These are phyloP conservation scores for Lerema accius DNA, from an alignment of 1,140 invertebrate genomes.

Conservation along the genomic window DNA sequence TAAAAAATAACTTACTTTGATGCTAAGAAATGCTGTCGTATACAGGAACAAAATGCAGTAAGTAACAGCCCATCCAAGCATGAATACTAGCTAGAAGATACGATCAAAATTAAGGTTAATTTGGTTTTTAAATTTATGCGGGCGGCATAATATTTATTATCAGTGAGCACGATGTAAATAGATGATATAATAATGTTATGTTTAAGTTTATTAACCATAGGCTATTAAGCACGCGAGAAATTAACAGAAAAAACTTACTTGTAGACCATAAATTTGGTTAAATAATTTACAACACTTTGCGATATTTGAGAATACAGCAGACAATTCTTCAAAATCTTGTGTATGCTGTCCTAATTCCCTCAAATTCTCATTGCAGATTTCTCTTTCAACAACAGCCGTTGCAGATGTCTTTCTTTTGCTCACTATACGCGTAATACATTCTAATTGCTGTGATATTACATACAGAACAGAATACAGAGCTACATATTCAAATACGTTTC, in stretches of 20 bases:
- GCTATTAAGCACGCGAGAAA: no score
- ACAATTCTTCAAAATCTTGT: constrained; percentile 19
- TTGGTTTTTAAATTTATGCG: neutral
- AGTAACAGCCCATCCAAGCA: constrained; percentile 16
- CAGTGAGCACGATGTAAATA: no score
- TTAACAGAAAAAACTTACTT: no score
- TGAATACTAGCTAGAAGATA: constrained; percentile 33
- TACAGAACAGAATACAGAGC: constrained; percentile 20
- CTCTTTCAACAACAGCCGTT: neutral
- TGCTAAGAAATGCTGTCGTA: constrained; percentile 21
- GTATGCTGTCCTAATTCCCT: neutral
- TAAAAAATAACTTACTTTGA: constrained; percentile 22
- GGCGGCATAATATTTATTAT: no score
- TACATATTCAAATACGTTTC: constrained; percentile 10
- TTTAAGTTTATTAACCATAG: no score
- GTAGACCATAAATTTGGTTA: constrained; percentile 35
- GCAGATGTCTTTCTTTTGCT: constrained; percentile 14
- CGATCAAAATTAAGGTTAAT: neutral
- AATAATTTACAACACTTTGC: constrained; percentile 32
- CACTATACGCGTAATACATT: constrained; percentile 22
- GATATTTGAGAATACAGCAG: constrained; percentile 20
- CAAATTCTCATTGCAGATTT: neutral
- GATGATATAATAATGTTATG: no score
- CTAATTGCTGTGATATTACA: constrained; percentile 27
- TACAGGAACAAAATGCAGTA: constrained; percentile 36